phyloP scores from a whole-genome alignment of 2,797 vertebrate genomes.

The Falco novaeseelandiae region DNA sequence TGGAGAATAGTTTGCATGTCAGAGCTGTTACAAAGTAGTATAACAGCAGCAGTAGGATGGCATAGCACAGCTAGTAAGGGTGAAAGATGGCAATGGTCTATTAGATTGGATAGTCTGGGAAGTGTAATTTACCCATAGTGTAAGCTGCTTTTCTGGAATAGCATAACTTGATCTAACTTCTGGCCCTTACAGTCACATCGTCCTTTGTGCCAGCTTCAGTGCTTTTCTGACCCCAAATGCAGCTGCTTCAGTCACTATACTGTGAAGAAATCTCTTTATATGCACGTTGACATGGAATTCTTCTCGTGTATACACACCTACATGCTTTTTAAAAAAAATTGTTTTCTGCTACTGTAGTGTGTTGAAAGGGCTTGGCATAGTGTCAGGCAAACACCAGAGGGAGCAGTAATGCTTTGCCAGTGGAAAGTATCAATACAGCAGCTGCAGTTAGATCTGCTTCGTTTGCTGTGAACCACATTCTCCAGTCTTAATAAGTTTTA shows the following conservation, averaged over 20 bases:
- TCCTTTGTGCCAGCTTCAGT: neutral
- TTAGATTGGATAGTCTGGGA: neutral
- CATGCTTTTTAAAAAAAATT: neutral
- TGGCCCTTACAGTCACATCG: neutral
- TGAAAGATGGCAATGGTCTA: neutral
- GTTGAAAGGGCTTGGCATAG: neutral
- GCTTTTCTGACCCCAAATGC: neutral
- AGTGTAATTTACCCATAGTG: neutral
- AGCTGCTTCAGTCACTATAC: neutral
- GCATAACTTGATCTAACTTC: neutral
- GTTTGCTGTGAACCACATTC: neutral
- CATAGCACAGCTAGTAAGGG: neutral
- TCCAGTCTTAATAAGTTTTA: neutral
- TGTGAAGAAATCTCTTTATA: neutral
- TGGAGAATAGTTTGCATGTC: neutral
- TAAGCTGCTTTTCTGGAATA: neutral
- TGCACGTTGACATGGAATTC: neutral
- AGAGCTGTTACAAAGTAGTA: neutral
- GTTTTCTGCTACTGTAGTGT: neutral
- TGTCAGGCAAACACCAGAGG: constrained; percentile 3
- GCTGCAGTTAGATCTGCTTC: neutral
- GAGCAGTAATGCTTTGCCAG: neutral
- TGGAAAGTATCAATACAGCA: neutral
- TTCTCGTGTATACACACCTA: neutral
- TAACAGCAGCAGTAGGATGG: neutral